These are phyloP conservation scores for Rhinophrynus dorsalis DNA, from an alignment of 2,797 vertebrate genomes.

Conservation along the genomic window DNA sequence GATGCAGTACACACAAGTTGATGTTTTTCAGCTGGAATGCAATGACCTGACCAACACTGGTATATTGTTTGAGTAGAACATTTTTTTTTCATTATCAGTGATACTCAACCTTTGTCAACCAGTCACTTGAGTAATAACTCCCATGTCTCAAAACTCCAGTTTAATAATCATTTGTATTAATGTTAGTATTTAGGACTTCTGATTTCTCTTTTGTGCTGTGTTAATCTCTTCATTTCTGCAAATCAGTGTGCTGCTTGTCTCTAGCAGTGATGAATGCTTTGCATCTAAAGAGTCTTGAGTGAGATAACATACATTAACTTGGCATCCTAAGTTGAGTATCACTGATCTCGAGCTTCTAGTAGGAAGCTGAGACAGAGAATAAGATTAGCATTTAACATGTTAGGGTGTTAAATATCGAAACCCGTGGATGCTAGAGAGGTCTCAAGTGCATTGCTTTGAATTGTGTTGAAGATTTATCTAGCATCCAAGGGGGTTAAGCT, in stretches of 20 bases:
- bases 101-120: slow-evolving; percentile 15
- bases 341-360: slow-evolving; percentile 80
- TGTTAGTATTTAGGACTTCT: not conserved
- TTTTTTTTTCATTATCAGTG: slow-evolving; percentile 16
- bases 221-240: not conserved
- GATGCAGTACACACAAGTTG: slow-evolving; percentile 76
- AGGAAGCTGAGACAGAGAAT: slow-evolving; percentile 61
- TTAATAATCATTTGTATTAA: not conserved
- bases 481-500: too few species aligned
- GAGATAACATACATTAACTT: too few species aligned
- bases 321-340: slow-evolving; percentile 85
- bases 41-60: slow-evolving; percentile 80
- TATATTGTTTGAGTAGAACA: slow-evolving; percentile 52
- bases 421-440: too few species aligned
- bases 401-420: slow-evolving; percentile 72
- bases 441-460: too few species aligned
- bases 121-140: not conserved
- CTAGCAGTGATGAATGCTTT: not conserved
- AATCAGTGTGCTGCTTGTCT: not conserved
- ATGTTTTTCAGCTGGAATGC: slow-evolving; percentile 67
- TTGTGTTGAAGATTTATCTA: too few species aligned
- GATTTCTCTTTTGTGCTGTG: not conserved
- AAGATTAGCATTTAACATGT: slow-evolving; percentile 71
- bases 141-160: not conserved
- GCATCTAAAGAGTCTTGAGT: not conserved